A percentile compares a stretch with the other conserved stretches of the same genome.
phyloP scores from a whole-genome alignment of 2,888 invertebrate genomes.

The Acholoe squamosa region DNA sequence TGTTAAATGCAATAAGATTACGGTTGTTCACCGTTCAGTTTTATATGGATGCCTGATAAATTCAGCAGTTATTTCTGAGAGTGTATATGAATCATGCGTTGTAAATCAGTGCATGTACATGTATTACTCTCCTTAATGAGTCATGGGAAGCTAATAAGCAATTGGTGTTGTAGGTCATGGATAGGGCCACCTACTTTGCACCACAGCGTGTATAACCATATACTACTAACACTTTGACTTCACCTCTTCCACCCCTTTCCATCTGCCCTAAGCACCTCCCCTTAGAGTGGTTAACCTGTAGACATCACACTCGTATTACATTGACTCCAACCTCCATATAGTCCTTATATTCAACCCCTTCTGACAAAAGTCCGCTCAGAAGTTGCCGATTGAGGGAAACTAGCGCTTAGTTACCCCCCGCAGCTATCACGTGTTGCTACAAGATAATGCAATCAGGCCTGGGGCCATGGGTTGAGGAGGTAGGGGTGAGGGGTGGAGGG shows the following conservation, averaged over 20 bases:
- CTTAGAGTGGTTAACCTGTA: neutral
- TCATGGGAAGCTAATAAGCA: too few relatives aligned
- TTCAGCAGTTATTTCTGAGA: too few relatives aligned
- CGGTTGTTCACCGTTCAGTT: too few relatives aligned
- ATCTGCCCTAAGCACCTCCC: neutral
- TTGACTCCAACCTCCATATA: constrained; percentile 9
- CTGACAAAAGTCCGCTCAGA: neutral
- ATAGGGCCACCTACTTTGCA: neutral
- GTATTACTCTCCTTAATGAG: too few relatives aligned
- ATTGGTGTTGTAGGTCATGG: too few relatives aligned
- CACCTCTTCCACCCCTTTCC: neutral
- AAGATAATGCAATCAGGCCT: constrained; percentile 41
- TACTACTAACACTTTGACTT: neutral
- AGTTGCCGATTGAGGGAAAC: constrained; percentile 27
- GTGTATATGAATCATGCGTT: too few relatives aligned
- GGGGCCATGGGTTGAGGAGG: neutral
- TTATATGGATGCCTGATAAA: too few relatives aligned
- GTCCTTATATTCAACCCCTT: neutral
- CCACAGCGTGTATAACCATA: neutral
- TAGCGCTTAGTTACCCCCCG: neutral
- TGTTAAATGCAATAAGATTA: too few relatives aligned
- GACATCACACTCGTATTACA: neutral
- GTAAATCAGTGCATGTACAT: too few relatives aligned
- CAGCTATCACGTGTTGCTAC: constrained; percentile 12
- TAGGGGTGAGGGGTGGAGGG: neutral